Percentiles rank a stretch among this genome's conserved stretches.
Conservation (phyloP, 2,888 invertebrate genomes). For the Sinopyrophorus schimmeli region DNA sequence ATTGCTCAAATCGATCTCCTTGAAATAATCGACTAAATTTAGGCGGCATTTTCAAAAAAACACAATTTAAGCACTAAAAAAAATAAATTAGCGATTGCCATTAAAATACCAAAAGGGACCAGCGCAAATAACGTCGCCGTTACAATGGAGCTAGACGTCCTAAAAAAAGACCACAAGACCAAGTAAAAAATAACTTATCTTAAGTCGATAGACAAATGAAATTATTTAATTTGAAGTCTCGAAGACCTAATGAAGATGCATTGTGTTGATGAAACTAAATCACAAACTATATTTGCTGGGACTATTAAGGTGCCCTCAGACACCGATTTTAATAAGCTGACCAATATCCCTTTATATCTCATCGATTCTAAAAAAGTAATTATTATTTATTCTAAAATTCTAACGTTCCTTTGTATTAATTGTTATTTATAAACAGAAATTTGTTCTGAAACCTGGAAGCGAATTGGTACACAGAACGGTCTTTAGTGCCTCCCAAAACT, state of each 20-base stretch:
- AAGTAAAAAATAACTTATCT: no score
- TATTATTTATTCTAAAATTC: no score
- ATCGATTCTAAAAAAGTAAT: constrained; percentile 20
- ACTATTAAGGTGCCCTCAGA: constrained; percentile 5
- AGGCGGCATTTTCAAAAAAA: not conserved
- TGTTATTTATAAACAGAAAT: not conserved
- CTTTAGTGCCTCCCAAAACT: no score
- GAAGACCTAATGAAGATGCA: constrained; percentile 3
- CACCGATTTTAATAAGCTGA: constrained; percentile 5
- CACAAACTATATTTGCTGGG: constrained; percentile 20
- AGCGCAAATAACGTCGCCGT: constrained; percentile 1
- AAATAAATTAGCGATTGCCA: constrained; percentile 11
- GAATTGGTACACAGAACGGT: no score
- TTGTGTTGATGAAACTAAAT: constrained; percentile 9
- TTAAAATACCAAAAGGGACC: constrained; percentile 7
- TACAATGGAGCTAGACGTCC: constrained; percentile 13
- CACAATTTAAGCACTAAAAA: not conserved
- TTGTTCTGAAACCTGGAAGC: not conserved
- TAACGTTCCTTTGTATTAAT: not conserved
- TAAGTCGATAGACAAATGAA: no score
- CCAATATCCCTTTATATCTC: constrained; percentile 19
- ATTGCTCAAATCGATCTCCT: not conserved
- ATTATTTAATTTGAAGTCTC: not conserved
- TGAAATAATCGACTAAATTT: not conserved
- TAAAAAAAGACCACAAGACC: no score